phyloP scores from a whole-genome alignment of 2,113 vertebrate species.

The Panthera leo region DNA sequence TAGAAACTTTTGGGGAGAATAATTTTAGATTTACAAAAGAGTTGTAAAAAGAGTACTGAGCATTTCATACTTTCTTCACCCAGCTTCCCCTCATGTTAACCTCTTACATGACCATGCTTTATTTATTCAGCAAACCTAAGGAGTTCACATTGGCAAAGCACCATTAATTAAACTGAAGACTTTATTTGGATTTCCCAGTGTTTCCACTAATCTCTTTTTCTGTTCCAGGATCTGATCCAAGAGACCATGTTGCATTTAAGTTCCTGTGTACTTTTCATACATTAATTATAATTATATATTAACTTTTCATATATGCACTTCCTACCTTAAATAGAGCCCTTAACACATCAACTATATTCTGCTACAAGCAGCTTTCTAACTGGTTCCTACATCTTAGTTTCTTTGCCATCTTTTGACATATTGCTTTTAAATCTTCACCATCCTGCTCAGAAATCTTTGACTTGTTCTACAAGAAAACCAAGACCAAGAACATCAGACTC shows the following conservation, averaged over 20 bases:
- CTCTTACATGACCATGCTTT: neutral
- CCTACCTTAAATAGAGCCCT: neutral
- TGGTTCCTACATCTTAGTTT: neutral
- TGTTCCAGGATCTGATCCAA: neutral
- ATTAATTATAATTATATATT: neutral
- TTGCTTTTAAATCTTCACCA: neutral
- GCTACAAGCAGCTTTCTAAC: neutral
- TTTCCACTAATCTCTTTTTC: neutral
- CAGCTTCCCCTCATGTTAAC: neutral
- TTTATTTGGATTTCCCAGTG: neutral
- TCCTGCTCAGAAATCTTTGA: constrained; percentile 6
- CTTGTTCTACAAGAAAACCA: neutral
- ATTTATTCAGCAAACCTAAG: neutral
- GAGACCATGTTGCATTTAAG: neutral
- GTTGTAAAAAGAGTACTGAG: neutral
- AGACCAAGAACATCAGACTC: neutral
- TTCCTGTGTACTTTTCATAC: neutral
- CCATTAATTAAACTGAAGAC: neutral
- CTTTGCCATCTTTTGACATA: neutral
- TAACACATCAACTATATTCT: neutral
- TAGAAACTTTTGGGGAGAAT: neutral
- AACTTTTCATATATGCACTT: neutral
- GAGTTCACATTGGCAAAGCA: neutral
- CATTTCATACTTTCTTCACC: neutral
- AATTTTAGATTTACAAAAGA: neutral